Percentiles rank a stretch among this genome's conserved stretches.
These are phyloP conservation scores for Tortrix viridana DNA, from an alignment of 2,888 invertebrate species.

Conservation along the genomic window DNA sequence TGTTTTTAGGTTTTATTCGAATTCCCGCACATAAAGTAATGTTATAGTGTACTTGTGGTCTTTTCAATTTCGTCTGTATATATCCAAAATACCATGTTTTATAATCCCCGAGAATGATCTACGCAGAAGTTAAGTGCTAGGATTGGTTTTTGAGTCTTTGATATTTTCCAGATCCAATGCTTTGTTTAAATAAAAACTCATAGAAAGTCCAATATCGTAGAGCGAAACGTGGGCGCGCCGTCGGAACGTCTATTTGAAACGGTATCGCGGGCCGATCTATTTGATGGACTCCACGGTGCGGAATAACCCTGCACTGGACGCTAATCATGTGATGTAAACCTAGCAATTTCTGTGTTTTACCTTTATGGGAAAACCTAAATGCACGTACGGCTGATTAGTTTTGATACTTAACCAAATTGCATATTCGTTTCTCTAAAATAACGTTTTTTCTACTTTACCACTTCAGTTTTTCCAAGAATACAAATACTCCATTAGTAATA, in stretches of 20 bases:
- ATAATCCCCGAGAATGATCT: too few species aligned
- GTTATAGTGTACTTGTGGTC: too few species aligned
- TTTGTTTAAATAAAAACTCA: slow-evolving; percentile 66
- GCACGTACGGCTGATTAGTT: slow-evolving; percentile 26
- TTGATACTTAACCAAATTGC: slow-evolving; percentile 16
- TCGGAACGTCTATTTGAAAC: slow-evolving; percentile 63
- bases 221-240: slow-evolving; percentile 62
- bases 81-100: too few species aligned
- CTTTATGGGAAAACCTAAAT: slow-evolving; percentile 50
- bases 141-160: too few species aligned
- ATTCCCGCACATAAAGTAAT: too few species aligned
- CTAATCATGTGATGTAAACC: slow-evolving; percentile 68
- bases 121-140: too few species aligned
- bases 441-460: not conserved
- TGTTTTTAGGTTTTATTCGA: too few species aligned
- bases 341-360: slow-evolving; percentile 49
- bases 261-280: slow-evolving; percentile 76
- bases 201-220: slow-evolving; percentile 75
- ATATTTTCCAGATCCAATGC: slow-evolving; percentile 36
- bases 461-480: too few species aligned
- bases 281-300: slow-evolving; percentile 71
- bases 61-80: too few species aligned
- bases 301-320: slow-evolving; percentile 59
- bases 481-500: too few species aligned
- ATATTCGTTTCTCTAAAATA: not conserved